A percentile compares a stretch with the other conserved stretches of the same genome.
Evolutionary conservation across 2,888 invertebrate genomes (phyloP).

Genomic region (Desoria tigrina): DNA sequence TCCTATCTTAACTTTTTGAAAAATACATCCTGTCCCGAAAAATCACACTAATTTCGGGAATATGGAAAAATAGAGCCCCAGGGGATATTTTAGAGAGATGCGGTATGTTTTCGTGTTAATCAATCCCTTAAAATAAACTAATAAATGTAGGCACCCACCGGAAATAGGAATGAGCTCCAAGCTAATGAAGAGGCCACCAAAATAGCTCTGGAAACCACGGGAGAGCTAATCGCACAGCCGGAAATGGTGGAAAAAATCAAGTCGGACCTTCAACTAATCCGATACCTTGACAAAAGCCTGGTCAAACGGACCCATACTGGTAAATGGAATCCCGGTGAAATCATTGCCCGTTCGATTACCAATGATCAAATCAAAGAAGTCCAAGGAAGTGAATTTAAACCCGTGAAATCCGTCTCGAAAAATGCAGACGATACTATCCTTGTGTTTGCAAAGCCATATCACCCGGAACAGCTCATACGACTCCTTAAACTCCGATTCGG

Average conservation of each 20-base stretch:
- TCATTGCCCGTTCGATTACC: conserved; percentile 32
- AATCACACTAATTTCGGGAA: not conserved
- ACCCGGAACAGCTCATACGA: conserved; percentile 37
- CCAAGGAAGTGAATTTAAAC: conserved; percentile 40
- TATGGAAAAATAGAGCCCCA: too few species aligned
- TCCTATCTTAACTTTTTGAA: too few species aligned
- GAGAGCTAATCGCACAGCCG: conserved; percentile 33
- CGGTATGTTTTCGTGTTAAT: not conserved
- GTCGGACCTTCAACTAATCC: conserved; percentile 36
- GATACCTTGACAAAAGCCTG: conserved; percentile 31
- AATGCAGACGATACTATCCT: conserved; percentile 30
- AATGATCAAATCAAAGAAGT: conserved; percentile 35
- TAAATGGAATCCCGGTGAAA: conserved; percentile 40
- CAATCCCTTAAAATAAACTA: not conserved
- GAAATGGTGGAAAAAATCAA: conserved; percentile 40
- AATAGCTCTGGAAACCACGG: conserved; percentile 38
- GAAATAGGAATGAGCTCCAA: conserved; percentile 23
- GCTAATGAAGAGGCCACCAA: conserved; percentile 37
- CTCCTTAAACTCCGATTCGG: conserved; percentile 40
- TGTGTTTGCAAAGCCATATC: conserved; percentile 36
- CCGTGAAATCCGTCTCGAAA: conserved; percentile 36
- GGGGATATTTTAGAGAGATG: too few species aligned
- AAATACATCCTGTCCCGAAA: too few species aligned
- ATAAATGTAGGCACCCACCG: conserved; percentile 28
- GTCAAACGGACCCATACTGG: conserved; percentile 26